Conservation (phyloP, 2,888 invertebrate species). For the Latheticus oryzae region DNA sequence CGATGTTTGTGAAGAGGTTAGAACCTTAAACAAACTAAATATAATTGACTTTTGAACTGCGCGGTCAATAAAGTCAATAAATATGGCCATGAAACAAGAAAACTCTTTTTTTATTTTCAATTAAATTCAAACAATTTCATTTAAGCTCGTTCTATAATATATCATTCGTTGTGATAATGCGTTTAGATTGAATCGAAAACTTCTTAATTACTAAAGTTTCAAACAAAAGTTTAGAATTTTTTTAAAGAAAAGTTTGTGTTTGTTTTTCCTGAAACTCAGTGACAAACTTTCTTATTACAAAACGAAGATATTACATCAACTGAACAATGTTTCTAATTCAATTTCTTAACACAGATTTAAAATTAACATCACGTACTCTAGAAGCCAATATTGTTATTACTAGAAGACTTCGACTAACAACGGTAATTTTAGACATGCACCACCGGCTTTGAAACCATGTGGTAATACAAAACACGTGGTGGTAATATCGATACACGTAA, state of each 20-base stretch:
- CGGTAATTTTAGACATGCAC: constrained; percentile 25
- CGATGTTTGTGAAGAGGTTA: no score
- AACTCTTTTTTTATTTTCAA: constrained; percentile 15
- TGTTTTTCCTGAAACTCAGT: no score
- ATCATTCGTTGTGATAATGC: no score
- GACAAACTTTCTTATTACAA: no score
- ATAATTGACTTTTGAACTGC: constrained; percentile 28
- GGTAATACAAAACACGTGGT: constrained; percentile 21
- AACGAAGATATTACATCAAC: no score
- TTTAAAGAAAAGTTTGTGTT: no score
- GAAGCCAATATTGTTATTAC: constrained; percentile 26
- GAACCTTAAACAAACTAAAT: constrained; percentile 25
- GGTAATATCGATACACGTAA: constrained; percentile 4
- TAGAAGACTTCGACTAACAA: constrained; percentile 19
- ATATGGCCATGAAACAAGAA: constrained; percentile 33
- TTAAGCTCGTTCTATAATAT: constrained; percentile 12
- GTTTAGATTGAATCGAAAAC: background rate
- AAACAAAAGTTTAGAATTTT: no score
- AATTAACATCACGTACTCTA: constrained; percentile 1
- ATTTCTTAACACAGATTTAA: background rate
- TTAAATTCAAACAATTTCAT: constrained; percentile 24
- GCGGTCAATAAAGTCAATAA: constrained; percentile 27
- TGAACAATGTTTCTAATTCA: no score
- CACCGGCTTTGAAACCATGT: constrained; percentile 11
- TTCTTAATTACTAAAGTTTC: no score